Percentiles rank a stretch among this genome's conserved stretches.
phyloP scores from a whole-genome alignment of 2,888 invertebrate species.

The Fabriciana adippe region DNA sequence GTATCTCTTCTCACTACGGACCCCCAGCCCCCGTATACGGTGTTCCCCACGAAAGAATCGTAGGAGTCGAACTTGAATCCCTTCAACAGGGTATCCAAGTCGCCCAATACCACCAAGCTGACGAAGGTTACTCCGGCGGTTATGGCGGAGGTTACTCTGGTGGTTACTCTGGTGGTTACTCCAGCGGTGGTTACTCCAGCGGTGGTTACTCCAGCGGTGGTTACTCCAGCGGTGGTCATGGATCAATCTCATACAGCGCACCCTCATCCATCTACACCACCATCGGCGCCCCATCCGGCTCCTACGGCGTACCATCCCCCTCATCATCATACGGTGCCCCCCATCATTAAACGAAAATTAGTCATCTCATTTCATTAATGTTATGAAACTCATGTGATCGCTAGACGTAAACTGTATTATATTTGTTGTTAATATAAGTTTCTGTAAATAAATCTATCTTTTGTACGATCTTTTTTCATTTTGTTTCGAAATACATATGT shows the following conservation, averaged over 20 bases:
- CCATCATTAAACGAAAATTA: conserved; percentile 68
- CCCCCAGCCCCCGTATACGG: conserved; percentile 87
- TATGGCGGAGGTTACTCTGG: conserved; percentile 67
- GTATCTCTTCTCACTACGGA: conserved; percentile 86
- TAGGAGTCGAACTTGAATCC: conserved; percentile 92
- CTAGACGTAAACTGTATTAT: conserved; percentile 76
- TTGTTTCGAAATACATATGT: conserved; percentile 27
- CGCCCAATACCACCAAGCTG: conserved; percentile 90
- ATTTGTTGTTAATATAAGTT: conserved; percentile 75
- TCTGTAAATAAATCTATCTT: conserved; percentile 78
- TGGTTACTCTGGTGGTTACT: conserved; percentile 60
- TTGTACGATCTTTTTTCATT: conserved; percentile 43
- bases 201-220: conserved; percentile 46
- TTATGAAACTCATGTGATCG: conserved; percentile 76
- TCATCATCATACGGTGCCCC: conserved; percentile 75
- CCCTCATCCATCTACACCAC: conserved; percentile 61
- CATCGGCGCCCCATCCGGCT: conserved; percentile 73
- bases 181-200: conserved; percentile 44
- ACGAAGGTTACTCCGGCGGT: conserved; percentile 74
- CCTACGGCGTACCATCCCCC: conserved; percentile 72
- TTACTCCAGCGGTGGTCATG: conserved; percentile 45
- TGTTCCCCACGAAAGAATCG: conserved; percentile 86
- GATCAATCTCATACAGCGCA: conserved; percentile 60
- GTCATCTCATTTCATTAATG: conserved; percentile 72
- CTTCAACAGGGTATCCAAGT: conserved; percentile 94